Percentiles rank a stretch among this genome's conserved stretches.
phyloP scores from a whole-genome alignment of 2,113 vertebrate genomes.

The Gallinago media region DNA sequence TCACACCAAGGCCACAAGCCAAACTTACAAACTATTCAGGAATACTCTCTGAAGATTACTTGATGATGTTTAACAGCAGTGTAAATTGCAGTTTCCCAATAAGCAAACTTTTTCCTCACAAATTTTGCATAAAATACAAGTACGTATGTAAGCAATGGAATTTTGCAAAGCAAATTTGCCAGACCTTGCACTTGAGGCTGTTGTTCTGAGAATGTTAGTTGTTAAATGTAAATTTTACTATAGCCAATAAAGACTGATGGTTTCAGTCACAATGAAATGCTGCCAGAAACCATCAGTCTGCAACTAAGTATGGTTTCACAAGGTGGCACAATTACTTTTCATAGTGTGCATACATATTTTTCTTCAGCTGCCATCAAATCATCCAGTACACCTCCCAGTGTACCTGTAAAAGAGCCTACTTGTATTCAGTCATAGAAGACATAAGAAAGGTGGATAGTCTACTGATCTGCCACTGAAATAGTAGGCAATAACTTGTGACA shows the following conservation, averaged over 20 bases:
- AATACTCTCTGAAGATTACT: background rate
- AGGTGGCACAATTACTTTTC: conserved; percentile 68
- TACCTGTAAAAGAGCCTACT: background rate
- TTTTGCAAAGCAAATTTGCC: background rate
- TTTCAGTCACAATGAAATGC: background rate
- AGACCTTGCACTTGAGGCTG: background rate
- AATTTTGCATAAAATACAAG: background rate
- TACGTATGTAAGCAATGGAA: background rate
- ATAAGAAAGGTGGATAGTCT: background rate
- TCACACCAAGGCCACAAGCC: background rate
- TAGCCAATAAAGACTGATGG: background rate
- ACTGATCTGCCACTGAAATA: background rate
- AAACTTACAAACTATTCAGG: background rate
- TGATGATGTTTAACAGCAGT: background rate
- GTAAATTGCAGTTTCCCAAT: background rate
- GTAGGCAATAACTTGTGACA: background rate
- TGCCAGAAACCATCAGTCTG: conserved; percentile 16
- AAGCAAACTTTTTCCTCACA: background rate
- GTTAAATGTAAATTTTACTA: background rate
- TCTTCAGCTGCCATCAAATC: background rate
- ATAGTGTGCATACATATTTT: background rate
- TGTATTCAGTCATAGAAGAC: background rate
- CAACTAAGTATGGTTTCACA: conserved; percentile 64
- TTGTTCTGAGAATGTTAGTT: background rate
- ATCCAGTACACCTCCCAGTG: background rate